phyloP scores from a whole-genome alignment of 1,140 invertebrate genomes.

The Frieseomelitta varia region DNA sequence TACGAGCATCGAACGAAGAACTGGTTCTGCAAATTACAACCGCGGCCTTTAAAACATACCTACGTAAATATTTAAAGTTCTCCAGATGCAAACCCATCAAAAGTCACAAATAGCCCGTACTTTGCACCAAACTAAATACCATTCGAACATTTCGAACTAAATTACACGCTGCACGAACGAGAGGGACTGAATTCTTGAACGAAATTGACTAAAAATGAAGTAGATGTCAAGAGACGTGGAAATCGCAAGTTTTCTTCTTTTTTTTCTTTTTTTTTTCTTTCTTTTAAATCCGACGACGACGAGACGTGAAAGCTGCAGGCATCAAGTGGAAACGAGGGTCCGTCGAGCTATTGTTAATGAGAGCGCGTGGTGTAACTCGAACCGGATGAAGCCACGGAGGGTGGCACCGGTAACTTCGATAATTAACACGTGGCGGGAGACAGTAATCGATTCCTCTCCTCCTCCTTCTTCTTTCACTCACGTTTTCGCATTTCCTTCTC shows the following conservation, averaged over 20 bases:
- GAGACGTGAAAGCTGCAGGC: slow-evolving; percentile 26
- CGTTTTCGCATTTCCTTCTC: background rate
- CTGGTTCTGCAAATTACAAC: background rate
- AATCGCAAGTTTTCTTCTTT: slow-evolving; percentile 4
- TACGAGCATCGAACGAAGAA: background rate
- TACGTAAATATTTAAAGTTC: background rate
- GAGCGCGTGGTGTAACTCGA: slow-evolving; percentile 65
- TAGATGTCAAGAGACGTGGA: background rate
- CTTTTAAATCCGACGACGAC: background rate
- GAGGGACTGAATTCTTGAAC: slow-evolving; percentile 5
- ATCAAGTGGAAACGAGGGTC: slow-evolving; percentile 35
- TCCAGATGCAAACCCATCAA: background rate
- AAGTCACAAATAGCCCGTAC: background rate
- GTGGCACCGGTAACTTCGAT: slow-evolving; percentile 52
- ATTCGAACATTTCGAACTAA: too few species aligned
- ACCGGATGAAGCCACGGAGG: slow-evolving; percentile 46
- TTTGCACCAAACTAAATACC: background rate
- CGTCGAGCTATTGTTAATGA: slow-evolving; percentile 68
- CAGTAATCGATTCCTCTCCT: slow-evolving; percentile 41
- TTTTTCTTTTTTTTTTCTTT: background rate
- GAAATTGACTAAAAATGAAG: background rate
- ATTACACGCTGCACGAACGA: too few species aligned
- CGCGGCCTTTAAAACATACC: background rate
- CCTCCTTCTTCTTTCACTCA: background rate
- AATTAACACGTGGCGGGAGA: slow-evolving; percentile 44